Evolutionary conservation across 1,140 invertebrate genomes (phyloP).

Genomic region (Papilio aristodemus): DNA sequence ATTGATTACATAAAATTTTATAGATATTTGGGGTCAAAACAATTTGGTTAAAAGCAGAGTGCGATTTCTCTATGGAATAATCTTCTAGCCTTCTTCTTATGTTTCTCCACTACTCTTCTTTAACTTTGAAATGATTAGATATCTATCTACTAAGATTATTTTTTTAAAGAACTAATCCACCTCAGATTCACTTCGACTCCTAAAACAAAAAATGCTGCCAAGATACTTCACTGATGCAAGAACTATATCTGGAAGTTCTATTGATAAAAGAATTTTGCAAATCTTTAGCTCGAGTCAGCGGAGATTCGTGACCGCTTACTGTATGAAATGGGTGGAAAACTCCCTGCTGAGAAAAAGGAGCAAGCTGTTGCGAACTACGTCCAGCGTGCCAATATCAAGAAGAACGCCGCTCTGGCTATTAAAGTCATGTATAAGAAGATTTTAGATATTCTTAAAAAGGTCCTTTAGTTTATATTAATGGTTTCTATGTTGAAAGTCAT

Average conservation of each 20-base stretch:
- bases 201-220: too few relatives aligned
- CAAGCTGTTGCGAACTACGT: conserved; percentile 80
- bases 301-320: conserved; percentile 75
- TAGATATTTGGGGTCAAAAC: background rate
- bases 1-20: too few relatives aligned
- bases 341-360: conserved; percentile 77
- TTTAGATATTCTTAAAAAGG: conserved; percentile 82
- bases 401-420: conserved; percentile 82
- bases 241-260: too few relatives aligned
- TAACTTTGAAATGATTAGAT: background rate
- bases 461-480: conserved; percentile 21
- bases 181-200: too few relatives aligned
- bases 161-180: too few relatives aligned
- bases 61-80: conserved; percentile 7
- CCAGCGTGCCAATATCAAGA: conserved; percentile 81
- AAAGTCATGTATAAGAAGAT: conserved; percentile 82
- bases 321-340: conserved; percentile 73
- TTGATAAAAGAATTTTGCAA: too few relatives aligned
- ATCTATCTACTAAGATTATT: too few relatives aligned
- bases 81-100: too few relatives aligned
- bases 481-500: background rate
- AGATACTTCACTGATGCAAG: too few relatives aligned
- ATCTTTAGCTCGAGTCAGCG: conserved; percentile 71
- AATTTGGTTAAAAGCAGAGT: conserved; percentile 2
- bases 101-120: background rate